Conservation (phyloP, 1,140 invertebrate species). For the Drosophila bipectinata region DNA sequence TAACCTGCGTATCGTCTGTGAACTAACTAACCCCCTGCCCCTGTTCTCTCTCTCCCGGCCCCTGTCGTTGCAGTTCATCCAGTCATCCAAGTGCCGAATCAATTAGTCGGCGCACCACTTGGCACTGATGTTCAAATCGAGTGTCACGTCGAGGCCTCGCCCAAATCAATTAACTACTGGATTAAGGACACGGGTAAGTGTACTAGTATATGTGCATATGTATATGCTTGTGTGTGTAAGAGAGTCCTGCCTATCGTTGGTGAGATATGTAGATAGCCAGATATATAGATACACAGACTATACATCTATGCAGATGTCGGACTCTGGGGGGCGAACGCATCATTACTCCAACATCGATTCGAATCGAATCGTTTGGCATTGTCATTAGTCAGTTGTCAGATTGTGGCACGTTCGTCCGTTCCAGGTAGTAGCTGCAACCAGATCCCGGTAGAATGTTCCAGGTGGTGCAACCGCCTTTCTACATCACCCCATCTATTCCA, state of each 20-base stretch:
- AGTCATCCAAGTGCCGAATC: constrained; percentile 94
- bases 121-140: constrained; percentile 94
- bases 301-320: constrained; percentile 50
- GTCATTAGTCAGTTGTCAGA: constrained; percentile 75
- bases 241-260: constrained; percentile 17
- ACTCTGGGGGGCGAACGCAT: constrained; percentile 52
- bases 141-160: constrained; percentile 95
- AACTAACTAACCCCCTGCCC: background rate
- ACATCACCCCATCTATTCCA: too few species aligned
- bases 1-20: background rate
- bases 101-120: constrained; percentile 93
- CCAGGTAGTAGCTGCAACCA: background rate
- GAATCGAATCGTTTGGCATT: constrained; percentile 51
- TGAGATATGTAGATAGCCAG: background rate
- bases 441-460: too few species aligned
- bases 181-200: constrained; percentile 90
- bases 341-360: constrained; percentile 76
- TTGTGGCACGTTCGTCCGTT: constrained; percentile 50
- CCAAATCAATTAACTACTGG: constrained; percentile 95
- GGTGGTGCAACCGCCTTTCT: too few species aligned
- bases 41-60: constrained; percentile 4
- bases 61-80: constrained; percentile 90
- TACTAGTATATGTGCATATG: background rate
- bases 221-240: constrained; percentile 7
- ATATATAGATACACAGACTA: constrained; percentile 4